Base-by-base conservation (phyloP, 2,888 invertebrate genomes). In the Polydrusus pterygomalis region DNA sequence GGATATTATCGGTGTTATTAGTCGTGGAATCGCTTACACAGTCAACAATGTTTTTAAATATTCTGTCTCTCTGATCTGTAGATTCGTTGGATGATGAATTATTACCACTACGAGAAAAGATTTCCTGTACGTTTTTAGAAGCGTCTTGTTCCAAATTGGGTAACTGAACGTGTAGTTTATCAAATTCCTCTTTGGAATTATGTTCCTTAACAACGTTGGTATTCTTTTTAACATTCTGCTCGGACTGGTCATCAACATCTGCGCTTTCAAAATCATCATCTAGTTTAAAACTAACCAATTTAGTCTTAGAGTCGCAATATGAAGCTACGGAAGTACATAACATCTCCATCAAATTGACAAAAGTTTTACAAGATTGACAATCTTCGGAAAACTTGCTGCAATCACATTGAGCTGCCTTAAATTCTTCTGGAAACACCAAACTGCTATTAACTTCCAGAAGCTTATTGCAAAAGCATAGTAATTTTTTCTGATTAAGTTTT, bases 341-440 rank as follows among this genome's bases (percentile, higher is more conserved):
- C 2, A 54, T 47, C 15, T 70, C 70, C 64, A 77, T 34, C 17
- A 69, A 34, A n/a, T 18, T 43, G 0, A 70, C 20, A 62, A 77
- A 77, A 7, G 70, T 64, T 15, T 70, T 69, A 58, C 77, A 77
- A 40, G 51, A 56, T 13, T 51, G 43, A 56, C 77, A 77, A 20
- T 77, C 25, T 40, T 67, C n/a, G 1, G 69, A 69, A 62, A 64
- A 64, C 45, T 47, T 38, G 13, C 15, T 69, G 18, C 77, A 77
- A 5, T 63, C 25, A 30, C 76, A 76, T 8, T 49, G n/a, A 18
- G n/a, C 17, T 40, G 17, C 68, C 13, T 76, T 62, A 2, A 72
- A 56, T 13, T 17, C 25, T 13, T 60, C 58, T 17, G 47, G 54
- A 25, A 72, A n/a, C 10, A 38, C 69, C 25, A 63, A 20, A 40